Conservation (phyloP, 2,888 invertebrate genomes). For the Drosophila flavopinicola region DNA sequence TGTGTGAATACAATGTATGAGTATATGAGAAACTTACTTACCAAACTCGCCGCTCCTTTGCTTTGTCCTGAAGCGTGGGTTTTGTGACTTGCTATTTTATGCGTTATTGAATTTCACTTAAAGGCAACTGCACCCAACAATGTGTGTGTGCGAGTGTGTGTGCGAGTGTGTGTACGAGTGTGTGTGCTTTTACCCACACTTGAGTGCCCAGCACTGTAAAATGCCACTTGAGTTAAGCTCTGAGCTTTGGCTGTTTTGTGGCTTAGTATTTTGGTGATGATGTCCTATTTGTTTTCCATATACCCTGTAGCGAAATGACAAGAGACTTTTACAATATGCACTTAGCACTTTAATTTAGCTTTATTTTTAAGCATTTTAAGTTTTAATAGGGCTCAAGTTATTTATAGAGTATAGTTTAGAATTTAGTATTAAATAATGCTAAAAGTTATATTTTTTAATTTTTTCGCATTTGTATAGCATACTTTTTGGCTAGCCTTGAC, state of each 20-base stretch:
- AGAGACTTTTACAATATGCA: not conserved
- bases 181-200: slow-evolving; percentile 35
- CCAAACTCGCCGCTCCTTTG: not conserved
- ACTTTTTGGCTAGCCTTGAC: not conserved
- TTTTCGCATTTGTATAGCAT: slow-evolving; percentile 3
- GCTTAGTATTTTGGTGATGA: slow-evolving; percentile 27
- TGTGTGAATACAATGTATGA: slow-evolving; percentile 18
- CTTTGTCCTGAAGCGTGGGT: slow-evolving; percentile 17
- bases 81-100: slow-evolving; percentile 70
- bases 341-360: not conserved
- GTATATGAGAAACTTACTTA: slow-evolving; percentile 20
- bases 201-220: slow-evolving; percentile 50
- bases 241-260: slow-evolving; percentile 29
- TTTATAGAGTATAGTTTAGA: too few relatives aligned
- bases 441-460: too few relatives aligned
- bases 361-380: too few relatives aligned
- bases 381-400: not conserved
- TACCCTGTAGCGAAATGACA: slow-evolving; percentile 16
- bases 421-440: not conserved
- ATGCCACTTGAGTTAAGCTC: slow-evolving; percentile 56
- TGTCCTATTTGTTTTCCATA: not conserved
- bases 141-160: slow-evolving; percentile 3
- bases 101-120: slow-evolving; percentile 81
- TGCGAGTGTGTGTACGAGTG: slow-evolving; percentile 4
- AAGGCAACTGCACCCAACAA: slow-evolving; percentile 55